Percentiles rank a stretch among this genome's conserved stretches.
Conservation (phyloP, 1,140 invertebrate species). For the Drosophila sulfurigaster region DNA sequence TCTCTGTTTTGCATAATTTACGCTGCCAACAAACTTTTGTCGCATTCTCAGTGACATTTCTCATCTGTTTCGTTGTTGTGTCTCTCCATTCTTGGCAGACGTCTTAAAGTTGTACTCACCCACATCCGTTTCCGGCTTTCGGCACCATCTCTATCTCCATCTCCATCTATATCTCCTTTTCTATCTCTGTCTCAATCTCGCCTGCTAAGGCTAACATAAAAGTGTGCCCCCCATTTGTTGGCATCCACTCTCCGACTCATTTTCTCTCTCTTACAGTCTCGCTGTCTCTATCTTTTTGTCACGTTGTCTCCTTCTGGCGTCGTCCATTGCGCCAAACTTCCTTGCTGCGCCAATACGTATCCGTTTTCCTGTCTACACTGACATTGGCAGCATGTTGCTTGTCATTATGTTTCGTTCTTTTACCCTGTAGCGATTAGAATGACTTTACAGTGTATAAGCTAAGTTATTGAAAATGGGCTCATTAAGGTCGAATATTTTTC, state of each 20-base stretch:
- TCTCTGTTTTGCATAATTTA: conserved; percentile 70
- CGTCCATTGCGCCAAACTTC: conserved; percentile 69
- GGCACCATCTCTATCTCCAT: not conserved
- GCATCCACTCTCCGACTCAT: not conserved
- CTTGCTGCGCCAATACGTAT: conserved; percentile 78
- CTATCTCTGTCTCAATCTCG: not conserved
- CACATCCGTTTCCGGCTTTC: conserved; percentile 70
- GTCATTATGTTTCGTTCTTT: conserved; percentile 69
- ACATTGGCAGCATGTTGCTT: conserved; percentile 79
- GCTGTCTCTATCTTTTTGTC: conserved; percentile 15
- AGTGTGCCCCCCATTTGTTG: conserved; percentile 32
- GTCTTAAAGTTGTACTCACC: conserved; percentile 64
- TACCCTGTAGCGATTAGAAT: conserved; percentile 18
- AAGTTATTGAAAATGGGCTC: not conserved
- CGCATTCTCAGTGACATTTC: conserved; percentile 49
- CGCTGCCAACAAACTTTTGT: conserved; percentile 61
- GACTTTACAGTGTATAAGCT: not conserved
- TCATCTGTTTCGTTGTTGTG: conserved; percentile 11
- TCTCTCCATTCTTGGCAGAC: conserved; percentile 63
- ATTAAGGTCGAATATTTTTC: no score
- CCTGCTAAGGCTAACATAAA: conserved; percentile 34
- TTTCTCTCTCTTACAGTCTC: not conserved
- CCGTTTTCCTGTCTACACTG: conserved; percentile 80
- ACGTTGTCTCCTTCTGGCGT: conserved; percentile 27
- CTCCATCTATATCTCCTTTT: no score